Conservation (phyloP, 2,113 vertebrate genomes). For the Notiomystis cincta region DNA sequence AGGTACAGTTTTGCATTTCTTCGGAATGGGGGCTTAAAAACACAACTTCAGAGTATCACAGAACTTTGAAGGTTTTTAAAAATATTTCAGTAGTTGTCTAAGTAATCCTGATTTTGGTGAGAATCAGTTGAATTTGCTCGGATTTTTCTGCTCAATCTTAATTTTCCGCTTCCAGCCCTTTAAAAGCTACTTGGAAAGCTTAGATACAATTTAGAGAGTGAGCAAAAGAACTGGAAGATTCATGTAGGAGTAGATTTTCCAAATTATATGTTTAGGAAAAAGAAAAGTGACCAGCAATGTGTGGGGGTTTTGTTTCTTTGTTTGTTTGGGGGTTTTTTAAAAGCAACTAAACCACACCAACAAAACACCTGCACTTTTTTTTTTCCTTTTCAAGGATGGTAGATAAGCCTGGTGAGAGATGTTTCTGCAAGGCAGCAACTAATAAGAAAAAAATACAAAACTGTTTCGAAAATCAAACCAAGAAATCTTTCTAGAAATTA, state of each 20-base stretch:
- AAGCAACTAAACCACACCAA: neutral
- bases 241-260: neutral
- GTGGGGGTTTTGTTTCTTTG: too few species aligned
- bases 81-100: neutral
- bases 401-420: neutral
- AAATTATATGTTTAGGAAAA: neutral
- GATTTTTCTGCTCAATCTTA: neutral
- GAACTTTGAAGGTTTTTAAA: neutral
- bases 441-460: neutral
- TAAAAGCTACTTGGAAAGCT: neutral
- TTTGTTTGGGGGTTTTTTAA: too few species aligned
- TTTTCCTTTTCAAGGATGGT: neutral
- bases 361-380: accelerated
- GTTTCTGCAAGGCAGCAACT: neutral
- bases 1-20: neutral
- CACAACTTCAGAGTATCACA: neutral
- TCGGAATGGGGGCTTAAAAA: neutral
- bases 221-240: neutral
- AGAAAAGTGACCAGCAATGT: neutral
- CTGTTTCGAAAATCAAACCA: neutral
- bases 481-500: neutral
- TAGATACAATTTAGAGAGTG: neutral
- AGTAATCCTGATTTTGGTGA: neutral
- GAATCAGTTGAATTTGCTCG: neutral
- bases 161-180: neutral